Base-by-base conservation (phyloP, 2,797 vertebrate species). In the Acipenser ruthenus region DNA sequence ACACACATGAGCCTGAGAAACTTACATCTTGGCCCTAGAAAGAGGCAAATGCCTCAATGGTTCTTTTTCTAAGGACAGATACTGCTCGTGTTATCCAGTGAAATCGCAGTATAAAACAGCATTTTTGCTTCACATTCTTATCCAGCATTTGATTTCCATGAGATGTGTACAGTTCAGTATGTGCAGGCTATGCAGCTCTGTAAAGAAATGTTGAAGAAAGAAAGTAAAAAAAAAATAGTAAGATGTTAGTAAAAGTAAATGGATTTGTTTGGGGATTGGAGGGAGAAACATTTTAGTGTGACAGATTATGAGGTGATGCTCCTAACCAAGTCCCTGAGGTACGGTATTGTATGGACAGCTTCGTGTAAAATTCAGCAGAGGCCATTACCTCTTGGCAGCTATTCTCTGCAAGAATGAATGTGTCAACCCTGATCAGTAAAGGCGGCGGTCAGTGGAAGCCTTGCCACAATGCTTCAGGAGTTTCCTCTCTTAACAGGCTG, bases 311-410 rank as follows among this genome's bases (percentile, higher is more conserved):
- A 75, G 67, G 68, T 7, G 49, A 65, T 62, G 62, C 66, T 49
- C 69, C 60, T 67, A 59, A 37, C 65, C 68, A 15, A 63, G 50
- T 68, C 70, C 70, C 71, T 13, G 63, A 74, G 69, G 68, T 71
- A 67, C 10, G 0, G 55, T 52, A 47, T 60, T 63, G 0, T 53
- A 68, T 66, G 67, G 77, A 78, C 78, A 80, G 74, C 56, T 74
- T 82, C 74, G 76, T 81, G 74, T 79, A 80, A 82, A 83, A 88
- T 86, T 85, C 80, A 86, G 73, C 23, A 69, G 74, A 72, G 65
- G 69, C 71, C n/a, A 2, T 63, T 73, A 64, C 65, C 70, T 56
- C 48, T 71, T 66, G 63, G 70, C 73, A 71, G 70, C 68, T 72
- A 50, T 66, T 67, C 79, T 65, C 61, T 63, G 71, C 72, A 70